Evolutionary conservation across 2,113 vertebrate genomes (phyloP).

Genomic region (Pantherophis guttatus): DNA sequence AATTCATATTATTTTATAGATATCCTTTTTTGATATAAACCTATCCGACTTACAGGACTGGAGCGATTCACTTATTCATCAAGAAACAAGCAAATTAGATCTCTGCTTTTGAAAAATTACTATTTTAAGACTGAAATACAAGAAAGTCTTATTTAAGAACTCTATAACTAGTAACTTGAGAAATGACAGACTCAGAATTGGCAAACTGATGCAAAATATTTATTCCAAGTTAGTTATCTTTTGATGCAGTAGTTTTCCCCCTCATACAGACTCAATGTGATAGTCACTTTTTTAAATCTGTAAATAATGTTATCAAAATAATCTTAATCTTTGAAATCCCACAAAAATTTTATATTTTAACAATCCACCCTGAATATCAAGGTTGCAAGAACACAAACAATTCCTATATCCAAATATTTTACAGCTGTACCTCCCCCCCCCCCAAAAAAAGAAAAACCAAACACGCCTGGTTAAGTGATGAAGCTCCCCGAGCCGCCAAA

Average conservation of each 20-base stretch:
- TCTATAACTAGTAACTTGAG: slow-evolving; percentile 44
- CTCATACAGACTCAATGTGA: slow-evolving; percentile 82
- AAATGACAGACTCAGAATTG: slow-evolving; percentile 67
- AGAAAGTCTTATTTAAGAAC: slow-evolving; percentile 30
- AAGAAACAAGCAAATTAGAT: background rate
- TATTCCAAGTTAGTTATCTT: slow-evolving; percentile 90
- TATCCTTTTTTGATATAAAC: background rate
- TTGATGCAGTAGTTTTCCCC: slow-evolving; percentile 84
- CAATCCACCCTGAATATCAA: slow-evolving; percentile 95
- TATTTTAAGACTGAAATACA: slow-evolving; percentile 44
- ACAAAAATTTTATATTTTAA: slow-evolving; percentile 90
- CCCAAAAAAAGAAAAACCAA: slow-evolving; percentile 62
- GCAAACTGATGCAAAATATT: slow-evolving; percentile 97
- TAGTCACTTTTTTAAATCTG: slow-evolving; percentile 87
- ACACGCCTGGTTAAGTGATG: slow-evolving; percentile 81
- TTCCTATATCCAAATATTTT: slow-evolving; percentile 85
- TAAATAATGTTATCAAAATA: slow-evolving; percentile 97
- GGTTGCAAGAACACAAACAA: slow-evolving; percentile 83
- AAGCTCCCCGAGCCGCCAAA: slow-evolving; percentile 83
- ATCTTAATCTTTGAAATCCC: slow-evolving; percentile 92
- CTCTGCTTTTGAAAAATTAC: slow-evolving; percentile 46
- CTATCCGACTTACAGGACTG: background rate
- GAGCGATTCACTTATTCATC: background rate
- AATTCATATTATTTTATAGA: background rate
- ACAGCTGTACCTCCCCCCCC: slow-evolving; percentile 82